Base-by-base conservation (phyloP, 2,113 vertebrate genomes). In the Martes martes region DNA sequence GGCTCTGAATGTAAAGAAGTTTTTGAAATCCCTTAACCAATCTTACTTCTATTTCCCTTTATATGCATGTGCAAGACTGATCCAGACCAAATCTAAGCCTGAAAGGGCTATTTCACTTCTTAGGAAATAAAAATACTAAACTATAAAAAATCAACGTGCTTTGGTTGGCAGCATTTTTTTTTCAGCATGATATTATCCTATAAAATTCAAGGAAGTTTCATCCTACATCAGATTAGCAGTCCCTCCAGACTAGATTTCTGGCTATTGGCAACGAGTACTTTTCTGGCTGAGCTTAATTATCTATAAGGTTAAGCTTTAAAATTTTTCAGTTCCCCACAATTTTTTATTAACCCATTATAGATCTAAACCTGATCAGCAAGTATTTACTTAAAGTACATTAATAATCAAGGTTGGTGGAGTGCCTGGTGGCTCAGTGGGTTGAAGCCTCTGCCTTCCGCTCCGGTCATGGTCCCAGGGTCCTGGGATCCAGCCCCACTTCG, bases 11-110 rank as follows among this genome's bases (percentile, higher is more conserved):
- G 45, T 50, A 65, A 81, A 73, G 50, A 89, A 74, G 47, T 18
- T 88, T 87, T 61, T 31, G 23, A 52, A 94, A 78, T 63, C 61
- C 57, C 42, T 36, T 61, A 84, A 83, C 33, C 36, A 91, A n/a
- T 96, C 86, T 86, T 89, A 83, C 28, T 79, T 93, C 39, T 16
- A 81, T 74, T 69, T 91, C 36, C 65, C 63, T 85, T 95, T 87
- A 79, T 31, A 65, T 47, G 24, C 19, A 47, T 28, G 45, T 19
- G 63, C 78, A 92, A 79, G 21, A 39, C 50, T 69, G 47, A 76
- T 61, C 74, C 19, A 45, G 63, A 79, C 83, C 45, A 67, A 80
- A 33, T 50, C 31, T 76, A 61, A 69, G 42, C 59, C 28, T n/a
- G 80, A 89, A 80, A 92, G n/a, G 36, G 63, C 52, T 55, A 36